These are phyloP conservation scores for Kryptolebias marmoratus DNA, from an alignment of 2,113 vertebrate genomes.

Conservation along the genomic window DNA sequence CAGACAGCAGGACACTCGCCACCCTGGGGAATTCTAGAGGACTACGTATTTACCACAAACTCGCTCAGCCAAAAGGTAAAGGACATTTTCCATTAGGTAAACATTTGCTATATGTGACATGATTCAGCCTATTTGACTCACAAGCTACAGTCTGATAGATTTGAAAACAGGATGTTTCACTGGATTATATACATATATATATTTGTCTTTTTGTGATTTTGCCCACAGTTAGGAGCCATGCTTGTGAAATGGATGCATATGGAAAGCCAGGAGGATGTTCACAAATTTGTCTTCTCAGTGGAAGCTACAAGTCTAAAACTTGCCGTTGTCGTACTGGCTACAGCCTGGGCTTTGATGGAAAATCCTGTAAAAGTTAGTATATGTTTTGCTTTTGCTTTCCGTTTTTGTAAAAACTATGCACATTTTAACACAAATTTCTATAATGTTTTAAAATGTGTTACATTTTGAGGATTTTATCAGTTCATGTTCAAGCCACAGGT, in stretches of 20 bases:
- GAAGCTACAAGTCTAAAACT: slow-evolving; percentile 91
- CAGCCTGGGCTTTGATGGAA: slow-evolving; percentile 88
- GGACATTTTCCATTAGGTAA: slow-evolving; percentile 20
- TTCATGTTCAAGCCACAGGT: too few species aligned
- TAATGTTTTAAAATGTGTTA: too few species aligned
- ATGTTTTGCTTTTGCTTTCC: not conserved
- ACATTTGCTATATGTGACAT: slow-evolving; percentile 17
- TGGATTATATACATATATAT: slow-evolving; percentile 17
- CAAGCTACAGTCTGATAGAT: not conserved
- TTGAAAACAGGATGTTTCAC: not conserved
- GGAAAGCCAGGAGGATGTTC: slow-evolving; percentile 90
- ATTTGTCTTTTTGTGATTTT: slow-evolving; percentile 32
- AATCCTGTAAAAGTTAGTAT: slow-evolving; percentile 96
- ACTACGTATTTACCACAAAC: slow-evolving; percentile 91
- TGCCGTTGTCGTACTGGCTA: slow-evolving; percentile 95
- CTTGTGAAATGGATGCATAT: slow-evolving; percentile 87
- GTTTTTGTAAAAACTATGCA: not conserved
- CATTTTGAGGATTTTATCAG: too few species aligned
- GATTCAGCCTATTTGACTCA: not conserved
- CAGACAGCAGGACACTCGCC: slow-evolving; percentile 81
- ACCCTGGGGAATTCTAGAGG: slow-evolving; percentile 82
- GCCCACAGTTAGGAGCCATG: slow-evolving; percentile 88
- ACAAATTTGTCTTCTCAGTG: slow-evolving; percentile 94
- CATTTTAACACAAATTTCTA: too few species aligned
- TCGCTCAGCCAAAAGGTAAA: slow-evolving; percentile 90